Conservation (phyloP, 2,888 invertebrate species). For the Helleia helle region DNA sequence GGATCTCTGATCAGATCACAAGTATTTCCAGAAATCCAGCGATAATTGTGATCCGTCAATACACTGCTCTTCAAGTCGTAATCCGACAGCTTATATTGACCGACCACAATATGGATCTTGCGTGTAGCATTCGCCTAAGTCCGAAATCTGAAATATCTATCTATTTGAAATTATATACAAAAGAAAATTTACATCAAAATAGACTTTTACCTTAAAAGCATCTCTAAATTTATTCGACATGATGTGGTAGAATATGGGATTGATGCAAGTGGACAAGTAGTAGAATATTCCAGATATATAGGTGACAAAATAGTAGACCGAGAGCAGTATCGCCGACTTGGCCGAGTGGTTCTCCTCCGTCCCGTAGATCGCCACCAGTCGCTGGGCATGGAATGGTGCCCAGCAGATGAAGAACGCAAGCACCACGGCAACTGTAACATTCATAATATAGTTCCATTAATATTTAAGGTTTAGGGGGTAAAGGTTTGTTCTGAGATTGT, state of each 20-base stretch:
- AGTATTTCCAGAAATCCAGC: no score
- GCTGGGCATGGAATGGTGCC: conserved; percentile 95
- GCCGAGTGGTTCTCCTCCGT: conserved; percentile 55
- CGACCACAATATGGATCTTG: no score
- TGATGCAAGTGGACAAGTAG: conserved; percentile 93
- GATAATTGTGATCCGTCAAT: no score
- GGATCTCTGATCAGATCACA: no score
- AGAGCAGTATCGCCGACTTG: conserved; percentile 55
- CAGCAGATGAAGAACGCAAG: conserved; percentile 92
- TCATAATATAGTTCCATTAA: no score
- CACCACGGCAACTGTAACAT: conserved; percentile 84
- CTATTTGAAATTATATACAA: not conserved
- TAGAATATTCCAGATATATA: conserved; percentile 92
- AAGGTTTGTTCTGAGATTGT: no score
- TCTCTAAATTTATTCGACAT: conserved; percentile 96
- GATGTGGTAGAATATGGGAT: conserved; percentile 93
- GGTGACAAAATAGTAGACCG: conserved; percentile 80
- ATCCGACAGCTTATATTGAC: no score
- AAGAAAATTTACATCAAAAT: not conserved
- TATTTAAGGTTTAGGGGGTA: no score
- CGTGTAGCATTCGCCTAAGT: no score
- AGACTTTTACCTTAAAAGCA: conserved; percentile 85
- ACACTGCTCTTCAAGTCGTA: no score
- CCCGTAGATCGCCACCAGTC: conserved; percentile 86
- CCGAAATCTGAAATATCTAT: no score